These are phyloP conservation scores for Trissolcus brochymenae DNA, from an alignment of 2,888 invertebrate genomes.

Conservation along the genomic window DNA sequence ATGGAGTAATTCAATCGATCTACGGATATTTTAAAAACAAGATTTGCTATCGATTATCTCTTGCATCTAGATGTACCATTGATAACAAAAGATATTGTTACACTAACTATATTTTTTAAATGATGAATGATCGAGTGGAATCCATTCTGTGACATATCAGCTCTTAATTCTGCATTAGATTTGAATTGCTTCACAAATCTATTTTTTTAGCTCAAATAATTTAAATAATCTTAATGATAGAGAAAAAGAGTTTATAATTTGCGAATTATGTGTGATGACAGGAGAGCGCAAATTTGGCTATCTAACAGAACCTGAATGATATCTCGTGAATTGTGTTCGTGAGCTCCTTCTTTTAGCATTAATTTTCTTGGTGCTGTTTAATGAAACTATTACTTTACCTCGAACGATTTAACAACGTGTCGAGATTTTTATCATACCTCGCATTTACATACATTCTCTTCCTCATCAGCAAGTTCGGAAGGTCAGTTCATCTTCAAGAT, in stretches of 20 bases:
- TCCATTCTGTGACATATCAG: constrained; percentile 16
- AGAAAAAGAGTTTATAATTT: constrained; percentile 22
- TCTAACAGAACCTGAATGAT: not conserved
- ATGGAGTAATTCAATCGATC: constrained; percentile 36
- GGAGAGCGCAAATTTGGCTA: constrained; percentile 23
- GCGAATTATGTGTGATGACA: constrained; percentile 13
- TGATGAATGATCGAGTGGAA: constrained; percentile 38
- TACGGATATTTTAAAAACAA: constrained; percentile 21
- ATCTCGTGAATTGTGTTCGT: constrained; percentile 8
- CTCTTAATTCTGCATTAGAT: constrained; percentile 27
- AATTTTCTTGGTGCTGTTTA: constrained; percentile 44
- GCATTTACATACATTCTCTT: constrained; percentile 52
- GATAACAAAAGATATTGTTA: constrained; percentile 37
- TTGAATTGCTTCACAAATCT: constrained; percentile 12
- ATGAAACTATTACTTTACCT: constrained; percentile 46
- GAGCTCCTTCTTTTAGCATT: constrained; percentile 24
- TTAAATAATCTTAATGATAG: constrained; percentile 32
- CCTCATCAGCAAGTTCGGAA: constrained; percentile 50
- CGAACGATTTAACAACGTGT: constrained; percentile 36
- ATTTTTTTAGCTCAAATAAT: not conserved
- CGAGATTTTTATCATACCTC: constrained; percentile 41
- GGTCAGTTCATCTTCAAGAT: constrained; percentile 44
- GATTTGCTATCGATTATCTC: constrained; percentile 31
- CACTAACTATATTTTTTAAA: constrained; percentile 42
- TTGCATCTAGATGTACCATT: constrained; percentile 33